Evolutionary conservation across 2,113 vertebrate species (phyloP).

Genomic region (Bubo bubo): DNA sequence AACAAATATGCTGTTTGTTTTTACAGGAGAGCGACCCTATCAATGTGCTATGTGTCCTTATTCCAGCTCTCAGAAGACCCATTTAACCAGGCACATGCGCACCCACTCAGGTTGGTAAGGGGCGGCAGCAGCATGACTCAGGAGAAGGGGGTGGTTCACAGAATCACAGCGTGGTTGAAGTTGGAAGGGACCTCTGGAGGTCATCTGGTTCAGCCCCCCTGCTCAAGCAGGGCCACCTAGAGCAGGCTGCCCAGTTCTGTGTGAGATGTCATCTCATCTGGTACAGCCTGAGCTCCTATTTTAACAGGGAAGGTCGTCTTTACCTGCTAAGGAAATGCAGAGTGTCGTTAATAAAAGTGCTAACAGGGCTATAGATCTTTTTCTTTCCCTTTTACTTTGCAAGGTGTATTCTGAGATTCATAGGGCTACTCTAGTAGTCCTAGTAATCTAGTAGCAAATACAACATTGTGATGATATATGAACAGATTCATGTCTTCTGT

Average conservation of each 20-base stretch:
- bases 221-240: background rate
- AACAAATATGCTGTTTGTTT: slow-evolving; percentile 22
- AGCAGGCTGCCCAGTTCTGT: background rate
- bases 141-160: background rate
- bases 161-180: background rate
- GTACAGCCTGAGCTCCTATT: background rate
- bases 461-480: background rate
- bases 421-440: background rate
- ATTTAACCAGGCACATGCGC: slow-evolving; percentile 95
- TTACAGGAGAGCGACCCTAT: slow-evolving; percentile 93
- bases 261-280: background rate
- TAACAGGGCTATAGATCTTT: background rate
- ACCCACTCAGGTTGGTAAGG: slow-evolving; percentile 93
- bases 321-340: background rate
- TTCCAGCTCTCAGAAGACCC: slow-evolving; percentile 98
- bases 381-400: background rate
- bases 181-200: background rate
- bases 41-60: slow-evolving; percentile 93
- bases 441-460: background rate
- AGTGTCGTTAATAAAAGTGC: background rate
- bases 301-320: background rate
- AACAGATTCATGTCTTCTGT: background rate
- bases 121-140: background rate
- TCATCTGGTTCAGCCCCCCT: background rate
- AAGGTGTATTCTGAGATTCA: background rate